Evolutionary conservation across 1,140 invertebrate species (phyloP).

Genomic region (Eufriesea mexicana): DNA sequence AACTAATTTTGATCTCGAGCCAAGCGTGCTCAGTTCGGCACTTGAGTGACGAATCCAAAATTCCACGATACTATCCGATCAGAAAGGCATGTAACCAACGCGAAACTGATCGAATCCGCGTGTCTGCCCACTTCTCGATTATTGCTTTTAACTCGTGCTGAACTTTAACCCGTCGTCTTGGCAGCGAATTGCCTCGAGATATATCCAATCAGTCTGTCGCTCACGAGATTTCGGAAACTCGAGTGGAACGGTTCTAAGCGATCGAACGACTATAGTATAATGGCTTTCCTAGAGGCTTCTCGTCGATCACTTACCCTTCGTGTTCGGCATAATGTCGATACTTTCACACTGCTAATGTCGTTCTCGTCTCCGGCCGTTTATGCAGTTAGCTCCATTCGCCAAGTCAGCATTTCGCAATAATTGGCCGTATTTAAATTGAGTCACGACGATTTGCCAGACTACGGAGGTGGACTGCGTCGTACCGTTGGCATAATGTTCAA

Average conservation of each 20-base stretch:
- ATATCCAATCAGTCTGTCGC: too few relatives aligned
- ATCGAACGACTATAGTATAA: too few relatives aligned
- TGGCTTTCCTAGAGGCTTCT: neutral
- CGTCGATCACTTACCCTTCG: slow-evolving; percentile 53
- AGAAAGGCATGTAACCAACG: too few relatives aligned
- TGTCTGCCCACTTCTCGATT: too few relatives aligned
- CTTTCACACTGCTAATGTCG: slow-evolving; percentile 38
- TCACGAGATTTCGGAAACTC: neutral
- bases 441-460: slow-evolving; percentile 19
- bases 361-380: slow-evolving; percentile 29
- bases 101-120: too few relatives aligned
- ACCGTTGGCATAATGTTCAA: slow-evolving; percentile 5
- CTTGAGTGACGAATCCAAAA: too few relatives aligned
- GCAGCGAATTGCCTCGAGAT: too few relatives aligned
- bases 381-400: slow-evolving; percentile 29
- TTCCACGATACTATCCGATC: too few relatives aligned
- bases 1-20: neutral
- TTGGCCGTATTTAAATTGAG: slow-evolving; percentile 51
- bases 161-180: too few relatives aligned
- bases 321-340: slow-evolving; percentile 53
- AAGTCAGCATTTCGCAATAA: slow-evolving; percentile 59
- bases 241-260: neutral
- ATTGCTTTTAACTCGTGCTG: too few relatives aligned
- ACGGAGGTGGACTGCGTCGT: slow-evolving; percentile 11
- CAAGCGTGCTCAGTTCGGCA: neutral